Evolutionary conservation across 2,888 invertebrate species (phyloP).

Genomic region (Caradrina kadenii): DNA sequence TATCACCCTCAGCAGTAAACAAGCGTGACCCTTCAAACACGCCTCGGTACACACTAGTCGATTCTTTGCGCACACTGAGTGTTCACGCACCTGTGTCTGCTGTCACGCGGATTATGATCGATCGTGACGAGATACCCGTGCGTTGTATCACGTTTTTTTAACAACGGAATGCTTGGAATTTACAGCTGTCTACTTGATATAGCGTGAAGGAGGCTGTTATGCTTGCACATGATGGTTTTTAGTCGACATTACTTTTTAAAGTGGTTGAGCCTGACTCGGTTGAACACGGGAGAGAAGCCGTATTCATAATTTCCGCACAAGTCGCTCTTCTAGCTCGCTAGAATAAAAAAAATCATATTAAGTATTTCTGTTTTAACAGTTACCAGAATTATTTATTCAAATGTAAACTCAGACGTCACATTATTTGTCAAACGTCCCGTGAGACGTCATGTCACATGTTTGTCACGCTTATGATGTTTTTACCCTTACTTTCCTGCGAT

Average conservation of each 20-base stretch:
- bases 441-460: constrained; percentile 18
- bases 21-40: constrained; percentile 32
- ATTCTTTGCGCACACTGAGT: constrained; percentile 52
- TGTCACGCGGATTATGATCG: constrained; percentile 50
- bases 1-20: not conserved
- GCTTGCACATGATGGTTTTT: too few relatives aligned
- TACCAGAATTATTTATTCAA: constrained; percentile 1
- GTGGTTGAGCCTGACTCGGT: not conserved
- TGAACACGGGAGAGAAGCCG: constrained; percentile 12
- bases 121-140: constrained; percentile 41
- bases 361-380: constrained; percentile 14
- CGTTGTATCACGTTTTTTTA: constrained; percentile 18
- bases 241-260: not conserved
- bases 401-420: constrained; percentile 11
- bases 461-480: constrained; percentile 24
- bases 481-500: constrained; percentile 8
- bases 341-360: constrained; percentile 34
- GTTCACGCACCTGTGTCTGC: constrained; percentile 52
- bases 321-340: constrained; percentile 36
- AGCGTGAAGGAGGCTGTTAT: too few relatives aligned
- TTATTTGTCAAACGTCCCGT: constrained; percentile 27
- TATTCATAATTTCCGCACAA: constrained; percentile 28
- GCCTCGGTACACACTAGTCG: constrained; percentile 38
- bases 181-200: not conserved
- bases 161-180: not conserved